Percentiles rank a stretch among this genome's conserved stretches.
Conservation (phyloP, 2,888 invertebrate species). For the Alloplasta piceator region DNA sequence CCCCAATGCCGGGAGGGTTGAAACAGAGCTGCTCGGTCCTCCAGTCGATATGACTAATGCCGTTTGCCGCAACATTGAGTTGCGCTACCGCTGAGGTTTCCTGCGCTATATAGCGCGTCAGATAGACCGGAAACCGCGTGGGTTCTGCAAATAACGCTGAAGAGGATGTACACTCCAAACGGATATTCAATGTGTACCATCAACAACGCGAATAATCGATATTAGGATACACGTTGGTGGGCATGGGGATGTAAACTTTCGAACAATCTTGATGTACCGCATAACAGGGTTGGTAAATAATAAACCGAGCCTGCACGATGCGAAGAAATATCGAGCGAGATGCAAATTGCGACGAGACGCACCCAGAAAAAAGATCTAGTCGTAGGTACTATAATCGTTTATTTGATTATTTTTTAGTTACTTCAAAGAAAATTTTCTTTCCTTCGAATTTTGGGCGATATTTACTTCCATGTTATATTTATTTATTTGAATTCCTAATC, state of each 20-base stretch:
- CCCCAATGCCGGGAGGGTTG: not conserved
- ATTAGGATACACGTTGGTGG: not conserved
- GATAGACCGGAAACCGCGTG: conserved; percentile 24
- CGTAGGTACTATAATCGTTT: no score
- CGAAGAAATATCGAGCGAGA: conserved; percentile 2
- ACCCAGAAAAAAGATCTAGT: no score
- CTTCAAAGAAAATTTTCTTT: no score
- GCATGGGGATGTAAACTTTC: conserved; percentile 20
- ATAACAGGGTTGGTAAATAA: conserved; percentile 7
- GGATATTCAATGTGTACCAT: conserved; percentile 29
- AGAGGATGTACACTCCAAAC: conserved; percentile 18
- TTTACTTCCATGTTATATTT: no score
- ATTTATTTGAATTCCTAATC: no score
- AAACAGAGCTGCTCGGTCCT: not conserved
- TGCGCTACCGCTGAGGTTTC: conserved; percentile 11
- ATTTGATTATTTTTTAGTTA: no score
- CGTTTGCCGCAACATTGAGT: conserved; percentile 28
- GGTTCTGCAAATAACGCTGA: conserved; percentile 24
- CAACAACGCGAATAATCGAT: not conserved
- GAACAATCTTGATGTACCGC: conserved; percentile 37
- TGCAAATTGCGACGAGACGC: conserved; percentile 18
- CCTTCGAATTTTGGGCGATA: no score
- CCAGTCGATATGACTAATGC: conserved; percentile 38
- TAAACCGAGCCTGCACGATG: not conserved
- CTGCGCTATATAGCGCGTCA: not conserved